phyloP scores from a whole-genome alignment of 2,888 invertebrate genomes.

The Drosophila antonietae region DNA sequence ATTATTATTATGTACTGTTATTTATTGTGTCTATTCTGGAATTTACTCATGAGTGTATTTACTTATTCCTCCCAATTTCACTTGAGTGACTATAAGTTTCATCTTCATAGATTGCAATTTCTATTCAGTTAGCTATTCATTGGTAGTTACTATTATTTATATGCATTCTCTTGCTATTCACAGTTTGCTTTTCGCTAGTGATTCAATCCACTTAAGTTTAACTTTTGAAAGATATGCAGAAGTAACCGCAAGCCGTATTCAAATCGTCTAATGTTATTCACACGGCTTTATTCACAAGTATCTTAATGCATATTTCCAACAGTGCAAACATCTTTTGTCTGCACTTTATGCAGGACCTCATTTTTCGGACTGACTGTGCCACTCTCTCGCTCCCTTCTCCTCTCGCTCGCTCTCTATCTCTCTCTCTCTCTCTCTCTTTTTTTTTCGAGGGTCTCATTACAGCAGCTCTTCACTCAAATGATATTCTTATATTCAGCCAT shows the following conservation, averaged over 20 bases:
- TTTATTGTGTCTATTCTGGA: no score
- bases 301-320: constrained; percentile 41
- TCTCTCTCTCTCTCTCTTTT: constrained; percentile 9
- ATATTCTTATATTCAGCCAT: constrained; percentile 51
- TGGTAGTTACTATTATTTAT: background rate
- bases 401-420: constrained; percentile 22
- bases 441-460: constrained; percentile 57
- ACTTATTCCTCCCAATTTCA: constrained; percentile 3
- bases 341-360: constrained; percentile 42
- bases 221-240: constrained; percentile 2
- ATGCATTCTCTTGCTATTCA: constrained; percentile 8
- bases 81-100: background rate
- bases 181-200: constrained; percentile 14
- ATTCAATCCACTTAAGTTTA: constrained; percentile 43
- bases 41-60: background rate
- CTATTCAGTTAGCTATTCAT: constrained; percentile 6
- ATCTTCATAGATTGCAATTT: background rate
- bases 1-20: no score
- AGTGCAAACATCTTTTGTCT: constrained; percentile 34
- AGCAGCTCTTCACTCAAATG: constrained; percentile 50
- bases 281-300: constrained; percentile 42
- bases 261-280: constrained; percentile 33
- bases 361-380: constrained; percentile 25
- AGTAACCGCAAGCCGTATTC: constrained; percentile 7
- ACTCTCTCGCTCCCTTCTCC: constrained; percentile 12